Percentiles rank a stretch among this genome's conserved stretches.
Evolutionary conservation across 37 sponge, comb jelly and placozoan genomes (phyloP).

Genomic region (Spongilla lacustris): DNA sequence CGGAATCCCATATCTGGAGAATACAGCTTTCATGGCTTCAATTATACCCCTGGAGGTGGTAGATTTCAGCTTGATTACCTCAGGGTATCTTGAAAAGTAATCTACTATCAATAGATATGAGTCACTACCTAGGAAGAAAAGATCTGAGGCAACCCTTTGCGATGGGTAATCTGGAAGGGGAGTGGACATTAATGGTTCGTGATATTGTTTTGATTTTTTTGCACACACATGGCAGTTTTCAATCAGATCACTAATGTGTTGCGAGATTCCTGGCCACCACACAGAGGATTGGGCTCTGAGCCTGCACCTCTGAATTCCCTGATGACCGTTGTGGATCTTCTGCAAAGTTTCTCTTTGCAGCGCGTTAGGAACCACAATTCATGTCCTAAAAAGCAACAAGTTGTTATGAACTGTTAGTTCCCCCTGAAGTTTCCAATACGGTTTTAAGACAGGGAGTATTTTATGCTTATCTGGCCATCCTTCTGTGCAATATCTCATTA

Average conservation of each 20-base stretch:
- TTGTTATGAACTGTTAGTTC: conserved; percentile 5
- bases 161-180: conserved; percentile 29
- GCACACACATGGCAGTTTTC: conserved; percentile 30
- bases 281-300: conserved; percentile 11
- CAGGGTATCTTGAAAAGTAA: conserved; percentile 46
- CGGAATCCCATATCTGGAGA: conserved; percentile 3
- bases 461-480: conserved; percentile 25
- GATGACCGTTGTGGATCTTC: conserved; percentile 46
- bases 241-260: conserved; percentile 20
- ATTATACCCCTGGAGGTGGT: conserved; percentile 39
- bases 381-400: conserved; percentile 4
- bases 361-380: conserved; percentile 39
- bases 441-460: not conserved
- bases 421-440: conserved; percentile 29
- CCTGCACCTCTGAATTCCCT: conserved; percentile 26
- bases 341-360: conserved; percentile 19
- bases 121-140: conserved; percentile 24
- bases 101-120: conserved; percentile 35
- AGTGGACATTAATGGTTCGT: no score
- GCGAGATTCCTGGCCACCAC: conserved; percentile 42
- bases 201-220: not conserved
- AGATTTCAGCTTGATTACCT: conserved; percentile 30
- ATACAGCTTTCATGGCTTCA: not conserved
- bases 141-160: conserved; percentile 46
- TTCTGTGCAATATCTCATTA: conserved; percentile 22